These are phyloP conservation scores for Xylocopa sonorina DNA, from an alignment of 1,140 invertebrate species.

Conservation along the genomic window DNA sequence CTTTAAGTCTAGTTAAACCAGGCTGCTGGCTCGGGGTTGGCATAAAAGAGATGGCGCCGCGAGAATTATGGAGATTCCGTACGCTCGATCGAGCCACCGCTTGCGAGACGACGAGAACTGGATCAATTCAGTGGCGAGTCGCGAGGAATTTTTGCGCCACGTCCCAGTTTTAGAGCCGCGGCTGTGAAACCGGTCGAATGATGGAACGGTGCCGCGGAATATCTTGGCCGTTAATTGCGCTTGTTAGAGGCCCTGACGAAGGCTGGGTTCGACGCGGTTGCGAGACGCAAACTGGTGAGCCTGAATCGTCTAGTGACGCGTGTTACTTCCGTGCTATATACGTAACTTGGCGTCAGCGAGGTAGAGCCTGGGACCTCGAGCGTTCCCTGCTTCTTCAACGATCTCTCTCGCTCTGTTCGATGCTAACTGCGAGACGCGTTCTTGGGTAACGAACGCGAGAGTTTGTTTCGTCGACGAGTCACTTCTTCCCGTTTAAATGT, in stretches of 20 bases:
- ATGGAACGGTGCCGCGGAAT: constrained; percentile 13
- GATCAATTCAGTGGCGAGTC: neutral
- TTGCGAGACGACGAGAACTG: neutral
- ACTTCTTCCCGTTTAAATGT: too few relatives aligned
- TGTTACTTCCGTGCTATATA: neutral
- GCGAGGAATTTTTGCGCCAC: constrained; percentile 11
- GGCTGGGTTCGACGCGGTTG: neutral
- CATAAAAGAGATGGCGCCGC: constrained; percentile 18
- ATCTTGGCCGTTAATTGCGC: constrained; percentile 4
- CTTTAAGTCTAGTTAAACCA: constrained; percentile 16
- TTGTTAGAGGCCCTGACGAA: neutral
- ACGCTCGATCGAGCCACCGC: too few relatives aligned
- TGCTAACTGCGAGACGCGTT: too few relatives aligned
- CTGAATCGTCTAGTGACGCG: neutral
- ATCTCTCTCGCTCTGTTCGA: too few relatives aligned
- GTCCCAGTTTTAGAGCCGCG: neutral
- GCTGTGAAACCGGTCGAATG: too few relatives aligned
- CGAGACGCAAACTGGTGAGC: neutral
- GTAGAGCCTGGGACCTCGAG: neutral
- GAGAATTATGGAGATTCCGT: constrained; percentile 31
- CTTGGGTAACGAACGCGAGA: too few relatives aligned
- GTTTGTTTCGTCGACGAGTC: too few relatives aligned
- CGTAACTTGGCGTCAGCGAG: neutral
- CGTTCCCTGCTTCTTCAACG: too few relatives aligned
- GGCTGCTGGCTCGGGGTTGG: neutral